phyloP scores from a whole-genome alignment of 2,797 vertebrate genomes.

The Rhabdomys pumilio region DNA sequence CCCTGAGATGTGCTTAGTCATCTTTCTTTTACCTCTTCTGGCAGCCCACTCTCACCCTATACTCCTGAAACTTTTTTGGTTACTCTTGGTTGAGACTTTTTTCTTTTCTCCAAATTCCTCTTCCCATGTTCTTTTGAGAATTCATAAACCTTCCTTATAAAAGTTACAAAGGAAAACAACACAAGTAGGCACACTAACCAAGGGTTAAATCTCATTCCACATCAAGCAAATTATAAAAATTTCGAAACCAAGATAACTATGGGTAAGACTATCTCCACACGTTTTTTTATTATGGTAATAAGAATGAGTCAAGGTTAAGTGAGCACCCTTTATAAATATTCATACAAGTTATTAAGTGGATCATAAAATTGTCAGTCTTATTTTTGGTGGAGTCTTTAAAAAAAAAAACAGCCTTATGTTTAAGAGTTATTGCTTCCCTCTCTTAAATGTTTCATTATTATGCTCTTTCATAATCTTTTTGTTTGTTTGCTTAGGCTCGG shows the following conservation, averaged over 20 bases:
- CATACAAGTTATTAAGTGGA: constrained; percentile 13
- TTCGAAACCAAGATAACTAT: background rate
- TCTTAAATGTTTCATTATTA: constrained; percentile 12
- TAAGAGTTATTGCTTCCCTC: background rate
- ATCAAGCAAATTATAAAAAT: constrained; percentile 28
- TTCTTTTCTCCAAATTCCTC: background rate
- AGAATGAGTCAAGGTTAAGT: constrained; percentile 12
- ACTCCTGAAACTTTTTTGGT: background rate
- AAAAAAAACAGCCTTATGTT: constrained; percentile 2
- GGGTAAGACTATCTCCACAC: background rate
- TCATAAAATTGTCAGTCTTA: background rate
- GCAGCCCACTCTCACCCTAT: too few species aligned
- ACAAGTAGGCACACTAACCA: background rate
- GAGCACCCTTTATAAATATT: constrained; percentile 42
- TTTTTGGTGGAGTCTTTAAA: background rate
- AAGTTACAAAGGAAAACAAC: background rate
- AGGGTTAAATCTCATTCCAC: constrained; percentile 6
- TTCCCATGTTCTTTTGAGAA: constrained; percentile 38
- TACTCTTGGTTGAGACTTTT: background rate
- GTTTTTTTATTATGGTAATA: constrained; percentile 50
- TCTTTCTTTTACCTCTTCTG: background rate
- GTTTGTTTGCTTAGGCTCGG: constrained; percentile 39
- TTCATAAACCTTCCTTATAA: constrained; percentile 21
- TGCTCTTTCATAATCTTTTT: constrained; percentile 42
- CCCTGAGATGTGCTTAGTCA: background rate